phyloP scores from a whole-genome alignment of 2,888 invertebrate genomes.

The Sympetrum striolatum region DNA sequence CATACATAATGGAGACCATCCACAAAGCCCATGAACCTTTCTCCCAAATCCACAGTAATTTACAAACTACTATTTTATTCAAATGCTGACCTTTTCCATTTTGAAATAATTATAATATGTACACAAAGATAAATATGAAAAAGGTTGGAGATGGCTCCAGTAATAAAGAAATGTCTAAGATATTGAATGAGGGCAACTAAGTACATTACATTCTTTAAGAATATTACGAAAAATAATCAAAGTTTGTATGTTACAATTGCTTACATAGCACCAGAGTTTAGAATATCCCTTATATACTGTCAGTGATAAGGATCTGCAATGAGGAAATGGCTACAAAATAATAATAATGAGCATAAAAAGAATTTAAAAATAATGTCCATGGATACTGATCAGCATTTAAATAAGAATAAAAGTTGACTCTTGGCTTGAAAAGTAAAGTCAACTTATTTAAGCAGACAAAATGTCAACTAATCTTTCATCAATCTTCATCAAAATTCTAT shows the following conservation, averaged over 20 bases:
- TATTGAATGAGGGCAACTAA: neutral
- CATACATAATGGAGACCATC: neutral
- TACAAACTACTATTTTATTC: constrained; percentile 8
- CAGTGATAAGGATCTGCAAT: neutral
- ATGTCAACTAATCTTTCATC: constrained; percentile 2
- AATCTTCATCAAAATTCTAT: constrained; percentile 20
- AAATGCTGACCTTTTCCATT: constrained; percentile 25
- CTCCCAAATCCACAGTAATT: neutral
- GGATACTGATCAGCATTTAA: constrained; percentile 26
- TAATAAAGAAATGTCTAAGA: neutral
- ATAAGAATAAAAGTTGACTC: neutral
- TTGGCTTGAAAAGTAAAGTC: neutral
- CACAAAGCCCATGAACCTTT: constrained; percentile 9
- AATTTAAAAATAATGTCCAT: neutral
- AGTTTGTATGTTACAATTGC: neutral
- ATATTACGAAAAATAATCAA: neutral
- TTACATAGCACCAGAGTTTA: neutral
- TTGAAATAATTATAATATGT: neutral
- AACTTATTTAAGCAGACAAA: constrained; percentile 17
- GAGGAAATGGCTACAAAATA: neutral
- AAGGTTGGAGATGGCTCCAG: neutral
- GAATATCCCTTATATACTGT: neutral
- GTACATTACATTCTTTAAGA: neutral
- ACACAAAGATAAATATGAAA: neutral
- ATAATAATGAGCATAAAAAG: neutral